phyloP scores from a whole-genome alignment of 2,888 invertebrate species.

The Malthinus flaveolus region DNA sequence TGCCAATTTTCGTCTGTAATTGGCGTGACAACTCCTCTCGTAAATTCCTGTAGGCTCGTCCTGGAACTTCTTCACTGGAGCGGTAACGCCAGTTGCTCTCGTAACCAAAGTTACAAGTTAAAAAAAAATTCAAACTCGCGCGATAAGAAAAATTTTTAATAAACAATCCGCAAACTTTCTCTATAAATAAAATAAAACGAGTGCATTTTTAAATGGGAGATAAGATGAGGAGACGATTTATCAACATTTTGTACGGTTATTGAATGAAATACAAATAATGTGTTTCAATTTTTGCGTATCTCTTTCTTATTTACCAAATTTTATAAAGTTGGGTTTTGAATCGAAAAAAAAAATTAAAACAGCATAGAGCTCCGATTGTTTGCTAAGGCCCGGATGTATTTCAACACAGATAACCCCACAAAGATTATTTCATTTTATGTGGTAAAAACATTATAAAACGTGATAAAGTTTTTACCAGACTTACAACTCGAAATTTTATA shows the following conservation, averaged over 20 bases:
- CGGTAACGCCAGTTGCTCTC: too few species aligned
- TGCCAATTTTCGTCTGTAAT: too few species aligned
- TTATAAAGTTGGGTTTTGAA: not conserved
- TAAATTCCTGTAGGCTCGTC: too few species aligned
- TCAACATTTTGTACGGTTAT: constrained; percentile 3
- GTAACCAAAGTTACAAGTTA: not conserved
- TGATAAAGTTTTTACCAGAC: constrained; percentile 24
- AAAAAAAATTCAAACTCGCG: constrained; percentile 14
- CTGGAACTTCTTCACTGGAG: too few species aligned
- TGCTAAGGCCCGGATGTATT: constrained; percentile 39
- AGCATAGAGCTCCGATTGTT: constrained; percentile 37
- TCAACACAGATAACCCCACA: constrained; percentile 38
- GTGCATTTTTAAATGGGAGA: constrained; percentile 6
- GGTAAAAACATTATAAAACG: constrained; percentile 30
- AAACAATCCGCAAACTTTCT: not conserved
- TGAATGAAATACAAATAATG: constrained; percentile 17
- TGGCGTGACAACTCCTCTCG: too few species aligned
- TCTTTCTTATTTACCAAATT: constrained; percentile 16
- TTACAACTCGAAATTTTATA: not conserved
- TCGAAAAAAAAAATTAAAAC: constrained; percentile 34
- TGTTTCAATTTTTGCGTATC: constrained; percentile 15
- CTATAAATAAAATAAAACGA: not conserved
- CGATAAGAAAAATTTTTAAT: constrained; percentile 3
- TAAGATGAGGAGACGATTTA: constrained; percentile 11
- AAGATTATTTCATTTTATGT: constrained; percentile 33